Percentiles rank a stretch among this genome's conserved stretches.
phyloP scores from a whole-genome alignment of 2,888 invertebrate genomes.

The Aethes cnicana region DNA sequence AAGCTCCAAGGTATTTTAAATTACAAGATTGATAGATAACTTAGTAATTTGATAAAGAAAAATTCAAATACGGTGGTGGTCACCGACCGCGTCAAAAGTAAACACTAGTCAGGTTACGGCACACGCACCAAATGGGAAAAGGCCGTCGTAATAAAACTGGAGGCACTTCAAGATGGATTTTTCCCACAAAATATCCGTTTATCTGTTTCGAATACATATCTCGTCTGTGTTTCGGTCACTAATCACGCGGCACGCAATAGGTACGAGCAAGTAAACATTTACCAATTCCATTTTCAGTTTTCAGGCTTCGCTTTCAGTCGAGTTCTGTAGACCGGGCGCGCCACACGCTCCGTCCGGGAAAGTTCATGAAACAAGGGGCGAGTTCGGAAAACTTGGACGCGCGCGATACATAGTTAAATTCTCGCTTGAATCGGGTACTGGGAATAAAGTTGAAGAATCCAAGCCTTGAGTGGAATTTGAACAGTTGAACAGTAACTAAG shows the following conservation, averaged over 20 bases:
- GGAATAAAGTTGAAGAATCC: too few relatives aligned
- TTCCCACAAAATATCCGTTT: not conserved
- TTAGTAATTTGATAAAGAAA: too few relatives aligned
- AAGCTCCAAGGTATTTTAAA: too few relatives aligned
- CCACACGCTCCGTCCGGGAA: slow-evolving; percentile 1
- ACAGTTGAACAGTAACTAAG: too few relatives aligned
- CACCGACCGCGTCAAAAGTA: too few relatives aligned
- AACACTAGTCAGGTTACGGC: too few relatives aligned
- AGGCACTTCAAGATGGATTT: not conserved
- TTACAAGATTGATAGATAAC: too few relatives aligned
- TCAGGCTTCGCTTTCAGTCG: slow-evolving; percentile 30
- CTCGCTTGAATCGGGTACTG: too few relatives aligned
- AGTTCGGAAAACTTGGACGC: slow-evolving; percentile 10
- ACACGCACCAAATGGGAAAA: not conserved
- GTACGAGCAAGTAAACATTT: slow-evolving; percentile 21
- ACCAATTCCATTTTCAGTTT: slow-evolving; percentile 27
- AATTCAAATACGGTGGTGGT: too few relatives aligned
- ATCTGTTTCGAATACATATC: too few relatives aligned
- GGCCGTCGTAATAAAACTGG: not conserved
- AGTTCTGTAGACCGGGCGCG: slow-evolving; percentile 17
- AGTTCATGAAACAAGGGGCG: too few relatives aligned
- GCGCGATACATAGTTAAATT: not conserved
- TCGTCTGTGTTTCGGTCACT: slow-evolving; percentile 3
- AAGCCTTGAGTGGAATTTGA: too few relatives aligned
- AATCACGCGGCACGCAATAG: slow-evolving; percentile 12